These are phyloP conservation scores for Antitype chi DNA, from an alignment of 2,888 invertebrate genomes.

Conservation along the genomic window DNA sequence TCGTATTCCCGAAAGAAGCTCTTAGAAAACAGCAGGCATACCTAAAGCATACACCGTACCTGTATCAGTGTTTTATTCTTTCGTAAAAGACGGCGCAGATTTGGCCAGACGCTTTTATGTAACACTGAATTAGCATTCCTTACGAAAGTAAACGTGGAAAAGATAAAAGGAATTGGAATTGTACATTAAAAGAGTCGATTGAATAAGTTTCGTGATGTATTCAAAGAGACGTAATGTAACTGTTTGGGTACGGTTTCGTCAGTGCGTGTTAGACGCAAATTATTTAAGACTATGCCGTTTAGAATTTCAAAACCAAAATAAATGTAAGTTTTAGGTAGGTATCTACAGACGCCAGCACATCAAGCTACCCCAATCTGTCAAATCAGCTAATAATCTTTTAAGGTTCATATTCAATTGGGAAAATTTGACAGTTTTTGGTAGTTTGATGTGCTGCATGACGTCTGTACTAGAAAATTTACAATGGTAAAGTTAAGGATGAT, in stretches of 20 bases:
- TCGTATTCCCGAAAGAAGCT: conserved; percentile 36
- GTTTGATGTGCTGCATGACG: too few relatives aligned
- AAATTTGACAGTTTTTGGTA: too few relatives aligned
- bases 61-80: conserved; percentile 54
- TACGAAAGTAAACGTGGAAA: conserved; percentile 44
- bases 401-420: too few relatives aligned
- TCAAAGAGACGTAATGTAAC: conserved; percentile 27
- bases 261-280: conserved; percentile 37
- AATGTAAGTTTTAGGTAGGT: background rate
- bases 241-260: conserved; percentile 20
- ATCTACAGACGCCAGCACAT: too few relatives aligned
- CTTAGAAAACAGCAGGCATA: conserved; percentile 36
- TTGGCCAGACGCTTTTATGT: conserved; percentile 52
- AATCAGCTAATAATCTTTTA: too few relatives aligned
- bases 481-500: background rate
- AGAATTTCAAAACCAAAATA: background rate
- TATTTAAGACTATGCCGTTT: conserved; percentile 13
- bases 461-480: background rate
- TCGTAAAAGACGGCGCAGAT: conserved; percentile 51
- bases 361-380: too few relatives aligned
- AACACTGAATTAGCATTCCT: conserved; percentile 56
- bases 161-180: conserved; percentile 52
- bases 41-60: conserved; percentile 30
- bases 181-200: conserved; percentile 51
- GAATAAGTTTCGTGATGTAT: conserved; percentile 54